These are phyloP conservation scores for Festucalex cinctus DNA, from an alignment of 2,113 vertebrate species.

Conservation along the genomic window DNA sequence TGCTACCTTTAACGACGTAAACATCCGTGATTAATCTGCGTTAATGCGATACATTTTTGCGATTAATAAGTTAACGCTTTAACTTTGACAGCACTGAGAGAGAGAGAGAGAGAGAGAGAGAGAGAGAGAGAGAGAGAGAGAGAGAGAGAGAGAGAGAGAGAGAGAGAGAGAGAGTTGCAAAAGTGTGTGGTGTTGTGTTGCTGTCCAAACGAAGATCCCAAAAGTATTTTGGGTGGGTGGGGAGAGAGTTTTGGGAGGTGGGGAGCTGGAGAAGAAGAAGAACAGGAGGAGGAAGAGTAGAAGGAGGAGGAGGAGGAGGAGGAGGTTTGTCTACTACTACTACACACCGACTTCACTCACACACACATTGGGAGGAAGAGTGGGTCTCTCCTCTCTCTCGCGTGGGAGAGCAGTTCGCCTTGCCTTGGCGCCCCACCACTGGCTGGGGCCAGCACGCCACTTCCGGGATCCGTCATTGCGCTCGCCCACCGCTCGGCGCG, in stretches of 20 bases:
- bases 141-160: too few species aligned
- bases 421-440: slow-evolving; percentile 74
- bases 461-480: slow-evolving; percentile 99
- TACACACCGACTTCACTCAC: not conserved
- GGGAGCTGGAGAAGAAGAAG: not conserved
- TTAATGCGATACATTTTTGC: too few species aligned
- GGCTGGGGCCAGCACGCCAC: slow-evolving; percentile 93
- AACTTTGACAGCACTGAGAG: too few species aligned
- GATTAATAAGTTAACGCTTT: too few species aligned
- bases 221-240: slow-evolving; percentile 8
- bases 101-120: too few species aligned
- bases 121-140: too few species aligned
- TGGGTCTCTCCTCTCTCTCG: slow-evolving; percentile 80
- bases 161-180: too few species aligned
- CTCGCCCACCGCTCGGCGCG: slow-evolving; percentile 98
- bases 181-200: slow-evolving; percentile 1
- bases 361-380: slow-evolving; percentile 46
- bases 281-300: not conserved
- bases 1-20: too few species aligned
- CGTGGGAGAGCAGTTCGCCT: slow-evolving; percentile 73
- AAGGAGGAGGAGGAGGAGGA: not conserved
- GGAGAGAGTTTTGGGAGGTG: slow-evolving; percentile 7
- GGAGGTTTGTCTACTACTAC: not conserved
- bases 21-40: too few species aligned
- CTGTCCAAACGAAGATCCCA: slow-evolving; percentile 5